These are phyloP conservation scores for Pterostichus niger DNA, from an alignment of 2,888 invertebrate species.

Conservation along the genomic window DNA sequence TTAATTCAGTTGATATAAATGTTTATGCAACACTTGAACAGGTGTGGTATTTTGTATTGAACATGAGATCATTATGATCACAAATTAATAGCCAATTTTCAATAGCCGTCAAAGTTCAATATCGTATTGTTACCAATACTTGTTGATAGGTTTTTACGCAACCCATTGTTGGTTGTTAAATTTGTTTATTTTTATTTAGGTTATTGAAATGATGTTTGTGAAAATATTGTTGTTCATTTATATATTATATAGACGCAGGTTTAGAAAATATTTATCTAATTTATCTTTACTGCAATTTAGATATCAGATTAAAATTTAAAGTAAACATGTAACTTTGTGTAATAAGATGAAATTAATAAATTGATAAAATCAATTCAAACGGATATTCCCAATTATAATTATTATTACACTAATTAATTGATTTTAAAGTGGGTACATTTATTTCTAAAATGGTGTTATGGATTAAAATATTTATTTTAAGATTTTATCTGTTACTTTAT, in stretches of 20 bases:
- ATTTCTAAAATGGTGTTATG: too few species aligned
- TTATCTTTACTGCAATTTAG: too few species aligned
- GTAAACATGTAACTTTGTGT: neutral
- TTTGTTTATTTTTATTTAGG: constrained; percentile 19
- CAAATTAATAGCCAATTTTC: constrained; percentile 48
- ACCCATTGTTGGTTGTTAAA: constrained; percentile 37
- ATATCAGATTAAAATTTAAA: neutral
- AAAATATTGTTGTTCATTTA: neutral
- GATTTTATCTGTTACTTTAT: neutral
- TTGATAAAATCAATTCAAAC: neutral
- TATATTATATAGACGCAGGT: neutral
- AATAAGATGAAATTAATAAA: neutral
- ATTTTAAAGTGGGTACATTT: too few species aligned
- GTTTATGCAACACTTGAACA: constrained; percentile 30
- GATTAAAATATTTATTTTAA: constrained; percentile 2
- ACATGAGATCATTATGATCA: neutral
- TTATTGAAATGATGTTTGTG: neutral
- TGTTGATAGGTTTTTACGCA: constrained; percentile 40
- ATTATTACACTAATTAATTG: too few species aligned
- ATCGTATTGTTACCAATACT: neutral
- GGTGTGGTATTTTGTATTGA: constrained; percentile 40
- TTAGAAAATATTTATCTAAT: neutral
- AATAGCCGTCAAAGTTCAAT: constrained; percentile 13
- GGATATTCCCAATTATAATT: too few species aligned
- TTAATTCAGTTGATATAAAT: constrained; percentile 44